Evolutionary conservation across 2,797 vertebrate genomes (phyloP), one percentile per base, ranked within the genome.

Genomic region (Danio albolineatus): DNA sequence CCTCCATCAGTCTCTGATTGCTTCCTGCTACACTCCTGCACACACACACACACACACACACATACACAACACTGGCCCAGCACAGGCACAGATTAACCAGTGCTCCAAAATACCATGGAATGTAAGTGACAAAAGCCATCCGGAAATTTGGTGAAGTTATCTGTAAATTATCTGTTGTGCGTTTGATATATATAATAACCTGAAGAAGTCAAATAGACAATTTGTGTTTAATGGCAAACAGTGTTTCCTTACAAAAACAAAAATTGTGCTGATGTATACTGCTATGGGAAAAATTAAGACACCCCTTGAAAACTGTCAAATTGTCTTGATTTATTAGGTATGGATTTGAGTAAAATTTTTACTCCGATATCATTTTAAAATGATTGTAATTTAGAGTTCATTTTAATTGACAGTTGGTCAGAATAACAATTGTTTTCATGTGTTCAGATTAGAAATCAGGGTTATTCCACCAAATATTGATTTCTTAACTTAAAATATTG

Each of bases 1-100:
- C 77, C 75, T 70, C 82, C 86, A 85, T 85, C 74, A 64, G 73
- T 61, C 83, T 85, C 80, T 88, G 88, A 90, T 89, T 90, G 75
- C 82, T 89, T 89, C 89, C 89, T 89, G 87, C 82, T 83, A 80
- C 83, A 80, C 72, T 61, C 59, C 14, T 54, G 62, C 72, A 80
- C 78, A 82, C 80, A 76, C 62, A 69, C 46, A 53, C 57, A 67
- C 38, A 69, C 70, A 79, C 70, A 75, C 61, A 80, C 67, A 61
- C 54, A 66, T 28, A 28, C 28, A 28, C 28, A 65, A 70, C 56
- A 82, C 57, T 67, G 61, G 66, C 51, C 59, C 75, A 78, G 46
- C 48, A 82, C 10, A 41, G 61, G 4, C 76, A 70, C 36, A 70
- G 53, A 54, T 70, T 54, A 70, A 54, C 36, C 49, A 70, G 67